Base-by-base conservation (phyloP, 23 tunicate species). In the Halocynthia aurantium region DNA sequence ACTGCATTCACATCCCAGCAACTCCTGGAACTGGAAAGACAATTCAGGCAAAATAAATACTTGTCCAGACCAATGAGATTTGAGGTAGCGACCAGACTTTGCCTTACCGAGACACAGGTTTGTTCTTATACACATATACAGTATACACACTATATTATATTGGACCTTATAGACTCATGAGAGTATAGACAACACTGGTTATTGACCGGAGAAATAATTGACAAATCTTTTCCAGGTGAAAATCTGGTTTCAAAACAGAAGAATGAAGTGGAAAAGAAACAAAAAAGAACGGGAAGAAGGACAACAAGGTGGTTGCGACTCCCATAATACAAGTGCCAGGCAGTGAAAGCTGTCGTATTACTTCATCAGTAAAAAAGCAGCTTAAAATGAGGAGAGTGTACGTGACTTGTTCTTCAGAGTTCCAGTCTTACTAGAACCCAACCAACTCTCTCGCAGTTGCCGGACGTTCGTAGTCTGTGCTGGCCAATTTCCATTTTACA, bases 211-310 rank as follows among this genome's bases (percentile, higher is more conserved):
- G 4, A 4, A 58, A 58, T 13, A 58, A 58, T 4, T 58, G 44
- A 31, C 44, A 31, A 31, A 31, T 31, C 12, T 7, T 0, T 84
- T 81, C 2, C 67, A 93, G 98, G 98, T 93, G 22, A 93, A 93
- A 84, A 93, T 93, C 70, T 93, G 98, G 98, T 93, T 93, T 72
- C 98, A 93, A 84, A 93, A 93, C 73, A 80, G 98, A n/a, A 60
- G 98, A 77, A 93, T 93, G 98, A 93, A 93, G 72, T 93, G 98
- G 98, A 93, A 93, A 58, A 61, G 98, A 56, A 83, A 82, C 63
- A 87, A 84, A 31, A 85, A 84, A 66, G 78, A 74, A 56, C 65
- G 78, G 0, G 78, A 74, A 6, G 78, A 74, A 74, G 5, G 62
- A 20, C 78, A 74, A 6, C 55, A 74, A 8, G 44, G 44, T 31